phyloP scores from a whole-genome alignment of 1,140 invertebrate genomes.

The Trialeurodes vaporariorum region DNA sequence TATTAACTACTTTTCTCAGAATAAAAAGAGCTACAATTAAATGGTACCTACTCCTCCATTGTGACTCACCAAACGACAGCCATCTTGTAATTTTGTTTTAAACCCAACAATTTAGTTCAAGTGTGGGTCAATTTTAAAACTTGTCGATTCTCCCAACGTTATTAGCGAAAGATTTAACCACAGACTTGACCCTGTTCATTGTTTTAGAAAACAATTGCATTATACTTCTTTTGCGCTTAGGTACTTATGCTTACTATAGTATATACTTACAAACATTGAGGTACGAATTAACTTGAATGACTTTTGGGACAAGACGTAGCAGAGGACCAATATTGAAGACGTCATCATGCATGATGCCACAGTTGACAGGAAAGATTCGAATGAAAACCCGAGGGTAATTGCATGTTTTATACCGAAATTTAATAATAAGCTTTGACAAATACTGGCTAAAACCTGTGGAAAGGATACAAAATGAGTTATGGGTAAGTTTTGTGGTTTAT shows the following conservation, averaged over 20 bases:
- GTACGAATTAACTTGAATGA: constrained; percentile 56
- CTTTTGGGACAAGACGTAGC: constrained; percentile 63
- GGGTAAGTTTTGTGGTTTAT: neutral
- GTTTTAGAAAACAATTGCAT: too few species aligned
- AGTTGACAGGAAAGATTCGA: constrained; percentile 61
- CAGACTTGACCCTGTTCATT: too few species aligned
- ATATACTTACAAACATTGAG: constrained; percentile 60
- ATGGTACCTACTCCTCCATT: too few species aligned
- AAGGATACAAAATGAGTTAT: constrained; percentile 14
- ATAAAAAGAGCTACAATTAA: too few species aligned
- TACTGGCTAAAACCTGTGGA: constrained; percentile 50
- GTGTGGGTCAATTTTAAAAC: too few species aligned
- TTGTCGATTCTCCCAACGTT: too few species aligned
- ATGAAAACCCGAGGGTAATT: constrained; percentile 51
- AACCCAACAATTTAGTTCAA: too few species aligned
- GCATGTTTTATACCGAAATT: constrained; percentile 57
- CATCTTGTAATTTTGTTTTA: too few species aligned
- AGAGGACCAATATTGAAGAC: constrained; percentile 51
- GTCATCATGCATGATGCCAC: constrained; percentile 60
- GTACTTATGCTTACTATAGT: constrained; percentile 7
- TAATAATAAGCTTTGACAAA: constrained; percentile 62
- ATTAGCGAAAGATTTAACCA: too few species aligned
- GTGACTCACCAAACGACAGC: too few species aligned
- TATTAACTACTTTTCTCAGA: too few species aligned
- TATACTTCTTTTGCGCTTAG: too few species aligned